These are phyloP conservation scores for Athetis lepigone DNA, from an alignment of 2,888 invertebrate species.

Conservation along the genomic window DNA sequence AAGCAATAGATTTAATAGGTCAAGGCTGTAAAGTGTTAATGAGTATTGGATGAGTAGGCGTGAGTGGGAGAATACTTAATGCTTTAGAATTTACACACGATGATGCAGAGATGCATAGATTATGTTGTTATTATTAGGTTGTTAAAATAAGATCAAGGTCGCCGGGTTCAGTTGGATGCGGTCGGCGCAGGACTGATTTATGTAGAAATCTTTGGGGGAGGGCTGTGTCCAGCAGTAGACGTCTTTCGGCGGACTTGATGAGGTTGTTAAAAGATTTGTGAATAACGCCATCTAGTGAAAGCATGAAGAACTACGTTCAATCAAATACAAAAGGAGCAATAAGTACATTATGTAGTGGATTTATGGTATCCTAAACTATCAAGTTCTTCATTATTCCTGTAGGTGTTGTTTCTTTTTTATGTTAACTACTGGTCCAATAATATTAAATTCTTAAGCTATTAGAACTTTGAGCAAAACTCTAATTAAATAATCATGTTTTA, in stretches of 20 bases:
- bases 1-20: slow-evolving; percentile 53
- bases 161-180: no score
- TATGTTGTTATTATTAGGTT: no score
- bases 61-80: slow-evolving; percentile 48
- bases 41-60: slow-evolving; percentile 47
- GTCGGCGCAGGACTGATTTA: no score
- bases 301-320: background rate
- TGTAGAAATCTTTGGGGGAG: no score
- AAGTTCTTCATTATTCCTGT: background rate
- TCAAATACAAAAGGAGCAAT: no score
- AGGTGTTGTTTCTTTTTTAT: background rate
- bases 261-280: background rate
- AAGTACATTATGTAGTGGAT: background rate
- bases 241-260: no score
- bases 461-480: no score
- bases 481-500: no score
- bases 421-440: no score
- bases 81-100: slow-evolving; percentile 43
- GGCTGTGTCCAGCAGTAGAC: no score
- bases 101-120: slow-evolving; percentile 7
- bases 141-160: no score
- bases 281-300: slow-evolving; percentile 48
- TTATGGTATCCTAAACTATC: background rate
- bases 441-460: no score
- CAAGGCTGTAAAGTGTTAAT: slow-evolving; percentile 60